These are phyloP conservation scores for Eupithecia dodoneata DNA, from an alignment of 2,888 invertebrate species.

Conservation along the genomic window DNA sequence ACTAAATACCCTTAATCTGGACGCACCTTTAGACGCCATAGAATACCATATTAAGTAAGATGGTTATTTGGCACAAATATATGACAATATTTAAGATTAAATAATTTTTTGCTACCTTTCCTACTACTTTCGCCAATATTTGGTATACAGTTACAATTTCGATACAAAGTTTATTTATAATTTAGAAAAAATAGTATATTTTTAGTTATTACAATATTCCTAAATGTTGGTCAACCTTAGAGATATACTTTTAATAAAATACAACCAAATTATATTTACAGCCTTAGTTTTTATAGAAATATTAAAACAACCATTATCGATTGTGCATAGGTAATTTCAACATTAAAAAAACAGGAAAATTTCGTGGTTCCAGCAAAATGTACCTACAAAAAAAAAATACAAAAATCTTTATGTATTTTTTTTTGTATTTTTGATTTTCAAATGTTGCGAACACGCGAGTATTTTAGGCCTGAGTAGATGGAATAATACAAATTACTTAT, in stretches of 20 bases:
- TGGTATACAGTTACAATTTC: not conserved
- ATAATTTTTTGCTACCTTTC: not conserved
- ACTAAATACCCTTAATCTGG: too few species aligned
- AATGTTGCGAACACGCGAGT: not conserved
- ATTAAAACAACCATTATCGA: not conserved
- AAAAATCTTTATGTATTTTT: too few species aligned
- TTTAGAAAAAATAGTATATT: not conserved
- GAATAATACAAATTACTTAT: not conserved
- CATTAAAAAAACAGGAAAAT: not conserved
- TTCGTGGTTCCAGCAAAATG: not conserved
- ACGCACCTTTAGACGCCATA: not conserved
- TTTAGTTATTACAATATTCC: not conserved
- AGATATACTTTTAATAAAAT: conserved; percentile 1
- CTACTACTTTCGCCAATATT: not conserved
- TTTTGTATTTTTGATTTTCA: not conserved
- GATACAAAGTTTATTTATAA: not conserved
- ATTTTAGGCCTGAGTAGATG: not conserved
- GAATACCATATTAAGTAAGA: not conserved
- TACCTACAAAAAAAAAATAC: too few species aligned
- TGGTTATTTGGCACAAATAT: conserved; percentile 4
- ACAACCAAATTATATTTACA: conserved; percentile 2
- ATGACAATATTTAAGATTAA: not conserved
- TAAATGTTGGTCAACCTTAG: conserved; percentile 1
- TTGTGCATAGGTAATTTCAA: not conserved
- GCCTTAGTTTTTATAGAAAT: not conserved